Evolutionary conservation across 1,140 invertebrate genomes (phyloP).

Genomic region (Meloidogyne hapla): DNA sequence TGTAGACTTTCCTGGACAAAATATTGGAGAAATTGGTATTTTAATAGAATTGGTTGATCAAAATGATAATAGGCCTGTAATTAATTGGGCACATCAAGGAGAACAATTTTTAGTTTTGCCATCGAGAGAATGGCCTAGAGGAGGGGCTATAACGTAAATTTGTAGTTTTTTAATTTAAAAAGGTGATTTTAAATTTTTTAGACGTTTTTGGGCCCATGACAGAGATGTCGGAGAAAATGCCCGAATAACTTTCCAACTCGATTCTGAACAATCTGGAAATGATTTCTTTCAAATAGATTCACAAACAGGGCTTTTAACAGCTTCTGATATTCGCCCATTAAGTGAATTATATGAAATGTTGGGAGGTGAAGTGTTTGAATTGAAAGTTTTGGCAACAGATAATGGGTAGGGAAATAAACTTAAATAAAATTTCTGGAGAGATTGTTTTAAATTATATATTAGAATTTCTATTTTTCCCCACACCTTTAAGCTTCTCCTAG

Average conservation of each 20-base stretch:
- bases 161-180: not conserved
- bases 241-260: conserved; percentile 16
- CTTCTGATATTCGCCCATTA: conserved; percentile 15
- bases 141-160: conserved; percentile 15
- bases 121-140: conserved; percentile 39
- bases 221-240: conserved; percentile 37
- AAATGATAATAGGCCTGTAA: conserved; percentile 42
- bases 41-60: conserved; percentile 34
- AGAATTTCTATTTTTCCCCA: too few species aligned
- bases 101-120: conserved; percentile 17
- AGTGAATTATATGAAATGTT: conserved; percentile 20
- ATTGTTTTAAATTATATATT: too few species aligned
- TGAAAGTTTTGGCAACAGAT: conserved; percentile 28
- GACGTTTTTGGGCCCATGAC: conserved; percentile 32
- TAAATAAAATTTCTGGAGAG: not conserved
- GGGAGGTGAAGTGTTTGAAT: conserved; percentile 18
- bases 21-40: conserved; percentile 31
- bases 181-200: not conserved
- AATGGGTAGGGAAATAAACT: conserved; percentile 18
- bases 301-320: conserved; percentile 5
- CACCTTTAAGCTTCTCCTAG: too few species aligned
- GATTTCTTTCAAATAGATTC: conserved; percentile 35
- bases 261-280: conserved; percentile 1
- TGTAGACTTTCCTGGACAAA: conserved; percentile 38
- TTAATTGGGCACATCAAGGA: conserved; percentile 19